Evolutionary conservation across 53 echinoderm and acorn worm genomes (phyloP), one percentile per base, ranked within the genome.

Genomic region (Henricia sp.): DNA sequence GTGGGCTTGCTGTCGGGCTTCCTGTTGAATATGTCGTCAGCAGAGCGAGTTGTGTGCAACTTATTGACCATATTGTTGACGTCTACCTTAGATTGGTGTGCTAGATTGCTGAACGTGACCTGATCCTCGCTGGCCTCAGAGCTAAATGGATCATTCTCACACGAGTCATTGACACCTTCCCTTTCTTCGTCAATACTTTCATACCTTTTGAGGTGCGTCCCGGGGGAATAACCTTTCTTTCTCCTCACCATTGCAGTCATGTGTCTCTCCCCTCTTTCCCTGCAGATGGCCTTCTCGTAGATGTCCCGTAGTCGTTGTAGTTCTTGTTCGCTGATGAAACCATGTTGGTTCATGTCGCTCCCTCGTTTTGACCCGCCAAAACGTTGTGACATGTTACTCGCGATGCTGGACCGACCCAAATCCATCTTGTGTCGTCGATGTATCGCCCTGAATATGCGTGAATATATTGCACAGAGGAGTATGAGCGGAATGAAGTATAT

Each of bases 131-230:
- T 68, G 11, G 66, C 44, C 40, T 86, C 86, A 5, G 85, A 85
- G 24, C 40, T 58, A 23, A 80, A 80, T 3, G 80, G 80, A 33
- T 80, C 80, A 11, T 75, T 66, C 33, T 76, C 60, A 20, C 66
- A 74, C 27, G 75, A 75, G 11, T 70, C 76, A 55, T 86, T 66
- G 6, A 68, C 66, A 17, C 75, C 86, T 74, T 73, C 85, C 46
- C 83, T 82, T 33, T 96, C 96, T 63, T 96, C 96, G 29, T 96
- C 91, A 38, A 96, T 96, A 56, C 96, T 96, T 28, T 91, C 93
- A 52, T 96, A 96, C 23, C 92, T 84, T 48, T 85, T 77, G n/a
- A 96, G 50, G 30, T 85, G 85, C 6, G 84, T 70, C 4, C 89
- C 91, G 5, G 84, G 85, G 46, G 75, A 53, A 62, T 93, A 93